A percentile compares a stretch with the other conserved stretches of the same genome.
These are phyloP conservation scores for Malaclemys terrapin DNA, from an alignment of 2,113 vertebrate species.

Conservation along the genomic window DNA sequence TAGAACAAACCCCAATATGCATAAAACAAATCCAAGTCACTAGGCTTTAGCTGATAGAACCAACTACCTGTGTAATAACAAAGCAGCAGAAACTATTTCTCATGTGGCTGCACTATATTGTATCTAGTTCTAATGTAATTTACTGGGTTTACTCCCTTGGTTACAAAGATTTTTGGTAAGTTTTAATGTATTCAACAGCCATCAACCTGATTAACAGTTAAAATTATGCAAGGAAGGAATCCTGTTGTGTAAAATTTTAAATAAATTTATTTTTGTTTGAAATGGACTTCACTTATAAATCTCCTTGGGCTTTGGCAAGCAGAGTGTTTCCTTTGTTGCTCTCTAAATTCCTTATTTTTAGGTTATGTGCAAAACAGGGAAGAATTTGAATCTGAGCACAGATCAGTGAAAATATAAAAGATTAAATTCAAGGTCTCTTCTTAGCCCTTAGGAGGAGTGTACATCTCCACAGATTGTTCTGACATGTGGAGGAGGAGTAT, in stretches of 20 bases:
- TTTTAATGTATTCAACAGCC: conserved; percentile 21
- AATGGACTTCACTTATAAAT: conserved; percentile 47
- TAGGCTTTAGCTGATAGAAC: conserved; percentile 77
- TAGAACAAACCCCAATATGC: conserved; percentile 84
- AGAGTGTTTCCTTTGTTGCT: neutral
- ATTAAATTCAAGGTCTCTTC: neutral
- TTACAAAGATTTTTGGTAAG: conserved; percentile 45
- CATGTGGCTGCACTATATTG: conserved; percentile 61
- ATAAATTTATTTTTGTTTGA: conserved; percentile 82
- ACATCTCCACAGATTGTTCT: neutral
- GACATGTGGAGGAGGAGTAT: neutral
- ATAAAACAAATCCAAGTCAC: conserved; percentile 83
- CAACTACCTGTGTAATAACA: conserved; percentile 86
- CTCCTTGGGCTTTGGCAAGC: neutral
- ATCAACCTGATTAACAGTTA: conserved; percentile 41
- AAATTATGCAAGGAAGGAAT: conserved; percentile 66
- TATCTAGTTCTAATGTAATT: conserved; percentile 45
- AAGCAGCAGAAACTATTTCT: conserved; percentile 74
- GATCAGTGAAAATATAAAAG: neutral
- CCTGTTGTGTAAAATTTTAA: conserved; percentile 62
- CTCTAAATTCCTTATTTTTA: neutral
- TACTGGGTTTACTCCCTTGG: conserved; percentile 48
- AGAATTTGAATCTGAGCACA: neutral
- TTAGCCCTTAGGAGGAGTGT: neutral
- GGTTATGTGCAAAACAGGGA: neutral